Conservation (phyloP, 1,140 invertebrate species). For the Stenopsyche tienmushanensis region DNA sequence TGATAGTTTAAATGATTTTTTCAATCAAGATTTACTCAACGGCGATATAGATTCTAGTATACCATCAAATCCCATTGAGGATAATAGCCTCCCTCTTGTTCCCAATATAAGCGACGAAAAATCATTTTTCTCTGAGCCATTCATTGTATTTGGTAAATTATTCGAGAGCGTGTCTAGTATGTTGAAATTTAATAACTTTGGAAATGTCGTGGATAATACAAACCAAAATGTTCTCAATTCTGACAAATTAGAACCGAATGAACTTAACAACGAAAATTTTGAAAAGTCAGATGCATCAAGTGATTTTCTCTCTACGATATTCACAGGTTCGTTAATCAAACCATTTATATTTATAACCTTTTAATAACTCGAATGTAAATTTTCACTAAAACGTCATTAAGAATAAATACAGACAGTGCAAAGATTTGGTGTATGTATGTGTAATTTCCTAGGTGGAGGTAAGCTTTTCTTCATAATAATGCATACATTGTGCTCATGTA, state of each 20-base stretch:
- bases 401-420: too few species aligned
- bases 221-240: conserved; percentile 7
- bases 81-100: too few species aligned
- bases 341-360: neutral
- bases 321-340: conserved; percentile 32
- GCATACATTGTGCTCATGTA: too few species aligned
- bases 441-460: too few species aligned
- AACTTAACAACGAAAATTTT: conserved; percentile 13
- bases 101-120: conserved; percentile 10
- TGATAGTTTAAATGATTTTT: too few species aligned
- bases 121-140: conserved; percentile 1
- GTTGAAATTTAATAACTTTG: conserved; percentile 1
- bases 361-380: neutral
- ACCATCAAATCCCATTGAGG: too few species aligned
- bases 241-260: conserved; percentile 7
- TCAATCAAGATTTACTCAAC: too few species aligned
- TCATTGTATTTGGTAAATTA: neutral
- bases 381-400: too few species aligned
- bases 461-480: too few species aligned
- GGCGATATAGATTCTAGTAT: too few species aligned
- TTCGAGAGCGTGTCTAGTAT: conserved; percentile 14
- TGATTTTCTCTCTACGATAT: conserved; percentile 30
- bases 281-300: conserved; percentile 2
- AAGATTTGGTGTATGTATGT: too few species aligned
- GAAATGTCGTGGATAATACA: neutral